A percentile compares a stretch with the other conserved stretches of the same genome.
These are phyloP conservation scores for Charanyca ferruginea DNA, from an alignment of 2,888 invertebrate genomes.

Conservation along the genomic window DNA sequence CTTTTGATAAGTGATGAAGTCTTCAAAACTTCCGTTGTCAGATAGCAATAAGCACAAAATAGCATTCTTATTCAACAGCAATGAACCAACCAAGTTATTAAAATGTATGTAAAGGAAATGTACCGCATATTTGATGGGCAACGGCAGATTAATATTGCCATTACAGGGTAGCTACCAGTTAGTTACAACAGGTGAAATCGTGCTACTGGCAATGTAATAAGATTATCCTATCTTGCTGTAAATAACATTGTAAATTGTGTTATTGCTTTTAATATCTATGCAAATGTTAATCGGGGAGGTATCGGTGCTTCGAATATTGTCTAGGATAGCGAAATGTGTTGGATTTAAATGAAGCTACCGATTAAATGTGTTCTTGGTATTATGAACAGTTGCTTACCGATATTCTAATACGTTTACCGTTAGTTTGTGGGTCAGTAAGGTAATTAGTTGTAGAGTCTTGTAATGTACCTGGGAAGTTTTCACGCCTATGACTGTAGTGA, in stretches of 20 bases:
- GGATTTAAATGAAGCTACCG: conserved; percentile 50
- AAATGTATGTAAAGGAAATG: conserved; percentile 68
- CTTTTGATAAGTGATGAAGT: background rate
- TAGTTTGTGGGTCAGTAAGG: conserved; percentile 18
- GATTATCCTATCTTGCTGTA: conserved; percentile 65
- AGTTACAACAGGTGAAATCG: conserved; percentile 78
- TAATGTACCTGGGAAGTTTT: conserved; percentile 14
- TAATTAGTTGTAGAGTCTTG: conserved; percentile 32
- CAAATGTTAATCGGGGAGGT: conserved; percentile 45
- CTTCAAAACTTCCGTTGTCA: conserved; percentile 9
- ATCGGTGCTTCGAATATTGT: conserved; percentile 51
- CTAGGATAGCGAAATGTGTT: conserved; percentile 25
- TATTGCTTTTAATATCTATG: conserved; percentile 62
- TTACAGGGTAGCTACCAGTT: conserved; percentile 70
- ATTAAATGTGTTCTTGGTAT: conserved; percentile 32
- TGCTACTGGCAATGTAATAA: conserved; percentile 69
- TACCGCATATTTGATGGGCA: conserved; percentile 70
- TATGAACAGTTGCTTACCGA: conserved; percentile 11
- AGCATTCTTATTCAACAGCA: conserved; percentile 34
- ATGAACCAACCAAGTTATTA: conserved; percentile 59
- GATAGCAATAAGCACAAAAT: conserved; percentile 14
- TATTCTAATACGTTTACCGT: conserved; percentile 32
- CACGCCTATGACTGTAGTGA: background rate
- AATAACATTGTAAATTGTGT: conserved; percentile 54
- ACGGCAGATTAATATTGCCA: conserved; percentile 73